Conservation (phyloP, 2,113 vertebrate species). For the Menura novaehollandiae region DNA sequence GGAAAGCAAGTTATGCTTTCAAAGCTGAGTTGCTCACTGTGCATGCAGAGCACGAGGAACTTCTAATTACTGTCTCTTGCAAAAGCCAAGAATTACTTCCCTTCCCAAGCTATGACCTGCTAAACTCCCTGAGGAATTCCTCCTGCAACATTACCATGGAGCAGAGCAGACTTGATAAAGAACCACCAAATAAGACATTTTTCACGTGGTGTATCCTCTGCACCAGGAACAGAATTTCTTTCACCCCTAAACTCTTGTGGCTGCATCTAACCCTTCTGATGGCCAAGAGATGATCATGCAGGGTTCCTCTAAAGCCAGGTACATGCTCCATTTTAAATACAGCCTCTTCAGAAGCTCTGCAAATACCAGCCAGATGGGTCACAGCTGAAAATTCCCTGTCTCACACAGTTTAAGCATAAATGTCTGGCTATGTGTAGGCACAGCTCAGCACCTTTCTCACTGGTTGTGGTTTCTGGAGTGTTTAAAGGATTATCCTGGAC, state of each 20-base stretch:
- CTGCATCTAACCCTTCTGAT: background rate
- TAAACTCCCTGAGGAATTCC: background rate
- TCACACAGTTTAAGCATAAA: background rate
- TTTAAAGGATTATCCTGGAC: background rate
- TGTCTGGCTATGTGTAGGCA: background rate
- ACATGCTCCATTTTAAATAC: background rate
- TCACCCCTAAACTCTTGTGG: background rate
- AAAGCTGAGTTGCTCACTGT: background rate
- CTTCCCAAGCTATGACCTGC: background rate
- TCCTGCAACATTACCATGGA: background rate
- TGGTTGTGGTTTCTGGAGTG: background rate
- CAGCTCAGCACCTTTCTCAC: background rate
- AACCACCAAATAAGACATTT: background rate
- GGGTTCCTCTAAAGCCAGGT: background rate
- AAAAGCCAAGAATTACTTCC: background rate
- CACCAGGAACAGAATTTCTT: background rate
- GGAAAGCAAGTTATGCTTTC: background rate
- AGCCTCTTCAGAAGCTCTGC: background rate
- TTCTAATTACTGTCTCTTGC: background rate
- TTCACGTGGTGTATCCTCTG: background rate
- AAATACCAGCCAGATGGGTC: background rate
- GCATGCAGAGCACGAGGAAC: background rate
- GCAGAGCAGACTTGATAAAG: background rate
- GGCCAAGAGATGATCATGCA: background rate
- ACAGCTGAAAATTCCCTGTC: background rate